Base-by-base conservation (phyloP, 2,113 vertebrate genomes). In the Chloebia gouldiae region DNA sequence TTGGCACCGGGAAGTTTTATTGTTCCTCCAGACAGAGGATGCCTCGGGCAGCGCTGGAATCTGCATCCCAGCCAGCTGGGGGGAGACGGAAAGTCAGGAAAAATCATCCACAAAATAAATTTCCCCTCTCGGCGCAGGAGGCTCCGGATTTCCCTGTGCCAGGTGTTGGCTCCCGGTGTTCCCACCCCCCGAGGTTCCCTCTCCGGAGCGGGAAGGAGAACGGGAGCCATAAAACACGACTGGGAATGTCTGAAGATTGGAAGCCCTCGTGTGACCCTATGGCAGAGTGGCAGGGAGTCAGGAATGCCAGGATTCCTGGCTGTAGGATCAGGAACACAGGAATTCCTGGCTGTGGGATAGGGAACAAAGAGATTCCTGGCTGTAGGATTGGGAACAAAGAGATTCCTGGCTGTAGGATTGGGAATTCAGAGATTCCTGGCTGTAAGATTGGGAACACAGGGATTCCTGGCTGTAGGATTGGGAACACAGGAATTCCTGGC, bases 21-120 rank as follows among this genome's bases (percentile, higher is more conserved):
- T 73, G 84, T 78, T 53, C 45, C 90, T 93, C 39, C 85, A 63
- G 86, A 27, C 73, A 78, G 85, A 84, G 51, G 35, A 57, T 8
- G 88, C 94, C 94, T 89, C 60, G 20, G 94, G 95, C 94, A 71
- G 60, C 2, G 16, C 69, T 45, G 78, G 40, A 73, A 87, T 81
- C 33, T 27, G 56, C 65, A 6, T 56, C 85, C 75, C 73, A 63
- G 69, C 72, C 65, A 42, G 70, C 13, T 78, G 90, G 54, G 69
- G 35, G 85, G 71, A 81, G 71, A 81, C 42, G 11, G 60, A 37
- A 84, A 95, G 45, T 70, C 69, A 16, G 92, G 66, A 50, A 57
- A 28, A 63, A n/a, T 63, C 17, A 9, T 40, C 90, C 49, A 63
- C 65, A 75, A 44, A 77, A 95, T 86, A 22, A 40, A 70, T 92